Conservation (phyloP, 1,140 invertebrate genomes). For the Piezodorus guildinii region DNA sequence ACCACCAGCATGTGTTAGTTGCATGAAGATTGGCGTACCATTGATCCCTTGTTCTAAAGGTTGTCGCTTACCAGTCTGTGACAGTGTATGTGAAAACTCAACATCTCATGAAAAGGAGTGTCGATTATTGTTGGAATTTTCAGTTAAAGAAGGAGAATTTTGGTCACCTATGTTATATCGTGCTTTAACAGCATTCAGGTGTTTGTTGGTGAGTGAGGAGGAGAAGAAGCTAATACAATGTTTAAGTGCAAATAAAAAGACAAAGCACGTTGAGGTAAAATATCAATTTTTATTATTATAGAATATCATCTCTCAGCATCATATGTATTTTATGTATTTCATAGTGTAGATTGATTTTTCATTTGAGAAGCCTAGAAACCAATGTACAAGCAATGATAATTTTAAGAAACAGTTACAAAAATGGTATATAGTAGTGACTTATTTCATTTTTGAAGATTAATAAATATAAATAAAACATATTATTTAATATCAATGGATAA, state of each 20-base stretch:
- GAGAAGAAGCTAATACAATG: background rate
- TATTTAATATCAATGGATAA: no score
- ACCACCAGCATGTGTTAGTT: conserved; percentile 43
- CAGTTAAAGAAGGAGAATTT: background rate
- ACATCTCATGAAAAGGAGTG: conserved; percentile 45
- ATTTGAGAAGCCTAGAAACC: no score
- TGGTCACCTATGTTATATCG: conserved; percentile 27
- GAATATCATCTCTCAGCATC: no score
- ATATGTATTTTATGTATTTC: no score
- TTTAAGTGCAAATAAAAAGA: background rate
- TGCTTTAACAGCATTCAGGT: conserved; percentile 7
- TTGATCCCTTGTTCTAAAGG: conserved; percentile 37
- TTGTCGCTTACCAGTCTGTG: conserved; percentile 48
- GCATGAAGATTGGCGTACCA: conserved; percentile 38
- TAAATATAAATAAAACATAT: no score
- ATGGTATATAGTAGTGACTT: no score
- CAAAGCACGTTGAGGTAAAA: background rate
- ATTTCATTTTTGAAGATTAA: no score
- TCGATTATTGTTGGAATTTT: conserved; percentile 34
- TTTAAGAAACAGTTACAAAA: no score
- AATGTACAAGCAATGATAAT: no score
- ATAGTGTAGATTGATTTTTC: no score
- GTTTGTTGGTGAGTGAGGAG: background rate
- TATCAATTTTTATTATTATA: no score
- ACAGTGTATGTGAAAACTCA: conserved; percentile 41